phyloP scores from a whole-genome alignment of 1,140 invertebrate species.

The Globodera ellingtonae region DNA sequence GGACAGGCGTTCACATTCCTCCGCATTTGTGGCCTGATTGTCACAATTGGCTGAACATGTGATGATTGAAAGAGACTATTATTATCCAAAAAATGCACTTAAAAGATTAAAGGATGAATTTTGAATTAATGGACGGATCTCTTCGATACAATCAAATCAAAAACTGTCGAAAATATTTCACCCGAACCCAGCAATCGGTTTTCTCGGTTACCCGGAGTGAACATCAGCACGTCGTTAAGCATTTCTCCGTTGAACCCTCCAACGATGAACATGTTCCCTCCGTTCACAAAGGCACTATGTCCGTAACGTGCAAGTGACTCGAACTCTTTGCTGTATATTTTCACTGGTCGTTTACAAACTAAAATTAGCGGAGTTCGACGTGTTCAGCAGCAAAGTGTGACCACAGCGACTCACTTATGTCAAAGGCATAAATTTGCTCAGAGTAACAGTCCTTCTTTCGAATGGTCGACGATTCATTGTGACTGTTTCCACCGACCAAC shows the following conservation, averaged over 20 bases:
- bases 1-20: conserved; percentile 51
- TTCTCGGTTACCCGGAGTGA: conserved; percentile 49
- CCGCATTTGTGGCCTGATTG: conserved; percentile 32
- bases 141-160: no score
- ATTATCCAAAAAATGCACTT: no score
- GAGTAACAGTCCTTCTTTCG: conserved; percentile 59
- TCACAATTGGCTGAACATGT: conserved; percentile 49
- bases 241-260: conserved; percentile 63
- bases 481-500: conserved; percentile 59
- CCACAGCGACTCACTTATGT: conserved; percentile 45
- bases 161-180: no score
- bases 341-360: conserved; percentile 59
- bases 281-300: conserved; percentile 48
- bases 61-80: no score
- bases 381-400: neutral
- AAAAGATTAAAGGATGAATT: no score
- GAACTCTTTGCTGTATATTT: conserved; percentile 48
- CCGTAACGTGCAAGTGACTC: conserved; percentile 52
- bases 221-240: conserved; percentile 57
- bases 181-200: neutral
- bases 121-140: no score
- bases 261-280: conserved; percentile 48
- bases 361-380: conserved; percentile 26
- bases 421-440: conserved; percentile 48
- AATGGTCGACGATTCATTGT: conserved; percentile 56